Conservation (phyloP, 92 coral and sea anemone species). For the Epizoanthus stellaris region DNA sequence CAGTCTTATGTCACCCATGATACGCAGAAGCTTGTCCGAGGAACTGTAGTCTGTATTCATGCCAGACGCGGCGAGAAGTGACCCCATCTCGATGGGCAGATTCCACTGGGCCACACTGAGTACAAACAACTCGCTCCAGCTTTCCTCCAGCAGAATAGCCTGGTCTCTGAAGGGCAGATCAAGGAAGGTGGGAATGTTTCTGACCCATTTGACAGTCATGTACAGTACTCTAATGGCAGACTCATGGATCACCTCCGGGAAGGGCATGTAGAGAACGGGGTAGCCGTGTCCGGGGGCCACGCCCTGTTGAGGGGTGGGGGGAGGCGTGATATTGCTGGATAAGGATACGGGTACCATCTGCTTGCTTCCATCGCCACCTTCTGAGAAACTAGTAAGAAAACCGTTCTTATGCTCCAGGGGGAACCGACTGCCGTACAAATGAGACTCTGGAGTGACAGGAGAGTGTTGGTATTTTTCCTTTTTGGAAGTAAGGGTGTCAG, state of each 20-base stretch:
- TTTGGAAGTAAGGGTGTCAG: conserved; percentile 47
- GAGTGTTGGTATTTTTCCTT: conserved; percentile 73
- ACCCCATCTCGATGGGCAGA: conserved; percentile 83
- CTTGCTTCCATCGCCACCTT: conserved; percentile 46
- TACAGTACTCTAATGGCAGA: conserved; percentile 92
- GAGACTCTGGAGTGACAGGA: conserved; percentile 58
- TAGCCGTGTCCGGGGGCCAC: conserved; percentile 35
- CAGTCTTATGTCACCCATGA: conserved; percentile 82
- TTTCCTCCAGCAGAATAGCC: conserved; percentile 88
- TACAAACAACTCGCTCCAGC: conserved; percentile 95
- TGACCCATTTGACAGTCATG: conserved; percentile 99
- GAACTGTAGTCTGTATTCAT: conserved; percentile 56
- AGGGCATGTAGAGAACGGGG: conserved; percentile 71
- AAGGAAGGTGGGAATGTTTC: conserved; percentile 93
- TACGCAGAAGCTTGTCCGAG: conserved; percentile 64
- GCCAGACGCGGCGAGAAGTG: conserved; percentile 86
- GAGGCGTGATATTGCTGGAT: conserved; percentile 75
- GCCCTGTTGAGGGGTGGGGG: conserved; percentile 80
- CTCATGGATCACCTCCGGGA: conserved; percentile 91
- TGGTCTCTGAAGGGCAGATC: conserved; percentile 97
- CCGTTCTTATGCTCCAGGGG: conserved; percentile 43
- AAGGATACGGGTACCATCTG: conserved; percentile 57
- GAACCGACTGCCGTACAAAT: conserved; percentile 48
- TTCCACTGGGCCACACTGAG: conserved; percentile 96
- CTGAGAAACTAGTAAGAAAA: conserved; percentile 51